These are phyloP conservation scores for Daubentonia madagascariensis DNA, from an alignment of 2,113 vertebrate genomes.

Conservation along the genomic window DNA sequence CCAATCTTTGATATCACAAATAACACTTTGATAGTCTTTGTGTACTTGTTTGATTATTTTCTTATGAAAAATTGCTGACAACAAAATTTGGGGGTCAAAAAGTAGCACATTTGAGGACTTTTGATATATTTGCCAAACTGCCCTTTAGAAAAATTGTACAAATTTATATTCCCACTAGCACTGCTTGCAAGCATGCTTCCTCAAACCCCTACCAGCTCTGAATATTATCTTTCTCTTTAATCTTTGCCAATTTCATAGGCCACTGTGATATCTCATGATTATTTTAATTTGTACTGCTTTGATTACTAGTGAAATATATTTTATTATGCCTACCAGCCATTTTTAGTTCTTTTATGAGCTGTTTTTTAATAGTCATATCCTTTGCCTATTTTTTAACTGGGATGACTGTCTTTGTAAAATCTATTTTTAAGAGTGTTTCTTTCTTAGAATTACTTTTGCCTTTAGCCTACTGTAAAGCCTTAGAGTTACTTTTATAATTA, in stretches of 20 bases:
- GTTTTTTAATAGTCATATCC: not conserved
- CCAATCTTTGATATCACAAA: not conserved
- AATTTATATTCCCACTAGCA: not conserved
- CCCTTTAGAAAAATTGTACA: not conserved
- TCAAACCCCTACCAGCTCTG: not conserved
- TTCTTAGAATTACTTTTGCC: not conserved
- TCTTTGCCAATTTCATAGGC: not conserved
- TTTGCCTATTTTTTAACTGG: not conserved
- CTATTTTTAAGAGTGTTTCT: not conserved
- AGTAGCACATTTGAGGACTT: not conserved
- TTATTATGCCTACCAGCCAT: not conserved
- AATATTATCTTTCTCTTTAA: not conserved
- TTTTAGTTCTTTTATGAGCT: constrained; percentile 40
- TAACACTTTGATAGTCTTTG: not conserved
- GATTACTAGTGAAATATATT: constrained; percentile 1
- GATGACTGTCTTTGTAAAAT: not conserved
- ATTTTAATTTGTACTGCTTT: constrained; percentile 40
- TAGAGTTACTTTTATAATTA: not conserved
- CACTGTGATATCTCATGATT: constrained; percentile 12
- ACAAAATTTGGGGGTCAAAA: not conserved
- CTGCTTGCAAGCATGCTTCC: not conserved
- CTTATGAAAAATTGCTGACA: not conserved
- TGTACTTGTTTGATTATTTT: not conserved
- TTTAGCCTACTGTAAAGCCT: not conserved
- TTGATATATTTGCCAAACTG: not conserved